phyloP scores from a whole-genome alignment of 2,888 invertebrate genomes.

The Emmelina monodactyla region DNA sequence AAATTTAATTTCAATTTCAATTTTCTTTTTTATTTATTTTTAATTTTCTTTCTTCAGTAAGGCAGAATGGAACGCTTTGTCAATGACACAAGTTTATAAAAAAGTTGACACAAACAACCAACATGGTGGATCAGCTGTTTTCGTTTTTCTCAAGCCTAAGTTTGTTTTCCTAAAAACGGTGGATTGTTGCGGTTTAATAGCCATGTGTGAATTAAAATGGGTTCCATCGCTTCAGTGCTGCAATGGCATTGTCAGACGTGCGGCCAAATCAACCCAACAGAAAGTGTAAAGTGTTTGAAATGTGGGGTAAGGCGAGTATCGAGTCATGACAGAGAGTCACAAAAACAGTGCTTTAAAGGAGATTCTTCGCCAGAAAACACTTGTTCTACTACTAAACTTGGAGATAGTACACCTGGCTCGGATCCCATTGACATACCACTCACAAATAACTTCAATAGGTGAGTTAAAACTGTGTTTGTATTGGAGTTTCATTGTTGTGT shows the following conservation, averaged over 20 bases:
- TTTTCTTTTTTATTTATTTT: too few species aligned
- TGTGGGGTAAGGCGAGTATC: constrained; percentile 75
- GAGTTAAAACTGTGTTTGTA: constrained; percentile 29
- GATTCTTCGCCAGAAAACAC: constrained; percentile 53
- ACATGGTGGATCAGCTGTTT: constrained; percentile 72
- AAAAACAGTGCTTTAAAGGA: constrained; percentile 39
- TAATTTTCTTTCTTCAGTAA: background rate
- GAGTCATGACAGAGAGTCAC: constrained; percentile 61
- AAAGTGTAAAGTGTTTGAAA: constrained; percentile 83
- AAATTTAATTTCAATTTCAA: too few species aligned
- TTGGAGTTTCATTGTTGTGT: constrained; percentile 33
- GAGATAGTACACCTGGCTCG: constrained; percentile 50
- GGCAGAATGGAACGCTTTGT: background rate
- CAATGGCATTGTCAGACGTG: constrained; percentile 92
- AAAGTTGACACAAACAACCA: constrained; percentile 67
- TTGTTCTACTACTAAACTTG: constrained; percentile 48
- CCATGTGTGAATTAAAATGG: constrained; percentile 75
- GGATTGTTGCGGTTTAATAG: constrained; percentile 60
- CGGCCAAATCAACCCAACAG: constrained; percentile 88
- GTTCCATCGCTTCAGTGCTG: constrained; percentile 92
- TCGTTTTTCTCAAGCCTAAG: constrained; percentile 44
- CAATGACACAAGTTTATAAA: constrained; percentile 17
- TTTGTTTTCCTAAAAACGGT: constrained; percentile 52
- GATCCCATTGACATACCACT: constrained; percentile 50
- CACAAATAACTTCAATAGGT: constrained; percentile 52